Conservation (phyloP, 2,113 vertebrate genomes). For the Orthonyx spaldingii region DNA sequence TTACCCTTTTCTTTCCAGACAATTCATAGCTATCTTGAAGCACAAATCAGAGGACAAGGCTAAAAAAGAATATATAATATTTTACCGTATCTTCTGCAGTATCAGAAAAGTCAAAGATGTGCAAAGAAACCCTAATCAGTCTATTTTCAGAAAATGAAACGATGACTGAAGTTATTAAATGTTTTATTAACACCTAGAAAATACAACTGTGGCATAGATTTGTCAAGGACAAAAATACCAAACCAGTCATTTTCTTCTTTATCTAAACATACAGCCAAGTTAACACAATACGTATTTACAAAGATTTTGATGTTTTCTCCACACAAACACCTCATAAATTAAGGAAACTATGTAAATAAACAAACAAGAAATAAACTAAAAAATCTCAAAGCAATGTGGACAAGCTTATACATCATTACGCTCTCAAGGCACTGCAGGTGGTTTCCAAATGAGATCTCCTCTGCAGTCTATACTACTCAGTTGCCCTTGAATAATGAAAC, state of each 20-base stretch:
- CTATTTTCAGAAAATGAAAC: neutral
- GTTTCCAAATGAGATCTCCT: neutral
- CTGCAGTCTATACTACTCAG: too few species aligned
- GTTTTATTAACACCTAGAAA: neutral
- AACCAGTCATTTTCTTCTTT: neutral
- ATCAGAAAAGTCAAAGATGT: neutral
- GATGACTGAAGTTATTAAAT: neutral
- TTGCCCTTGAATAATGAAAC: too few species aligned
- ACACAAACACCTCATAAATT: neutral
- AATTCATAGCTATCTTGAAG: neutral
- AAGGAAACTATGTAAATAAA: neutral
- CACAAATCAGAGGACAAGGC: neutral
- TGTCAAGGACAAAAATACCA: neutral
- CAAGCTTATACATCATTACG: neutral
- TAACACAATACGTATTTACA: neutral
- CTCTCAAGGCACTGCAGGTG: neutral
- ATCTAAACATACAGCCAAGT: neutral
- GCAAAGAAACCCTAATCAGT: neutral
- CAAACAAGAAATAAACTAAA: neutral
- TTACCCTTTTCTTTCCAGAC: neutral
- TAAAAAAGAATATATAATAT: neutral
- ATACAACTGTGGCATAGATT: neutral
- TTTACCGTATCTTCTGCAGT: neutral
- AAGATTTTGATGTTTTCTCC: neutral
- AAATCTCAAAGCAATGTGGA: neutral